phyloP scores from a whole-genome alignment of 2,113 vertebrate species.

The Entelurus aequoreus region DNA sequence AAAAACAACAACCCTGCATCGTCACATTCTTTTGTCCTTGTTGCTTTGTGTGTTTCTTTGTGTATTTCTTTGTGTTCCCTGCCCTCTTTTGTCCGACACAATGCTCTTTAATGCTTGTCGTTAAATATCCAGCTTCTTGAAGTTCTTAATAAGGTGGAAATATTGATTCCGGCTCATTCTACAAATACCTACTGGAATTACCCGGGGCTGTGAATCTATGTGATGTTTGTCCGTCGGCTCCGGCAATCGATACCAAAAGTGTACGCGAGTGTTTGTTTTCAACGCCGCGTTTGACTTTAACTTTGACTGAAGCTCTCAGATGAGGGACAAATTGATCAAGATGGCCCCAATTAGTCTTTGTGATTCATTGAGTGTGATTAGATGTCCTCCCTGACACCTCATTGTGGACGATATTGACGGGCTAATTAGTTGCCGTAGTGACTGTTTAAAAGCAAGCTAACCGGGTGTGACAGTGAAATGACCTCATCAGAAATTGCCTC shows the following conservation, averaged over 20 bases:
- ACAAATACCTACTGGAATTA: conserved; percentile 5
- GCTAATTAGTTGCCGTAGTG: conserved; percentile 58
- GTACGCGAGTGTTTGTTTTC: conserved; percentile 18
- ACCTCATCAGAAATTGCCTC: conserved; percentile 20
- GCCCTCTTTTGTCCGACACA: not conserved
- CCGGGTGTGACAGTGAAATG: conserved; percentile 41
- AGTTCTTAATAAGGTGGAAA: conserved; percentile 23
- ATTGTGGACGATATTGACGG: conserved; percentile 53
- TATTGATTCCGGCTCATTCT: conserved; percentile 32
- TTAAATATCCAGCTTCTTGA: conserved; percentile 13
- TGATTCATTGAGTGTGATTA: conserved; percentile 61
- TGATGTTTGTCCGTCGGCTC: conserved; percentile 1
- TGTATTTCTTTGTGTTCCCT: conserved; percentile 1
- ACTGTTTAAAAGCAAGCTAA: conserved; percentile 48
- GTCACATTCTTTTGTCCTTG: not conserved
- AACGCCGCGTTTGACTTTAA: conserved; percentile 10
- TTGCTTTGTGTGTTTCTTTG: no score
- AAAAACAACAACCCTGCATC: no score
- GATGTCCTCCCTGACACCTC: conserved; percentile 39
- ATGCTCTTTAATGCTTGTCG: not conserved
- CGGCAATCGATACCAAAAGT: not conserved
- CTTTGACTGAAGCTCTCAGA: conserved; percentile 52
- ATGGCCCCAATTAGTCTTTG: conserved; percentile 61
- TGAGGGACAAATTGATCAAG: conserved; percentile 57
- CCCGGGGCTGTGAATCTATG: not conserved